Base-by-base conservation (phyloP, 2,113 vertebrate genomes). In the Pomatorhinus ruficollis region DNA sequence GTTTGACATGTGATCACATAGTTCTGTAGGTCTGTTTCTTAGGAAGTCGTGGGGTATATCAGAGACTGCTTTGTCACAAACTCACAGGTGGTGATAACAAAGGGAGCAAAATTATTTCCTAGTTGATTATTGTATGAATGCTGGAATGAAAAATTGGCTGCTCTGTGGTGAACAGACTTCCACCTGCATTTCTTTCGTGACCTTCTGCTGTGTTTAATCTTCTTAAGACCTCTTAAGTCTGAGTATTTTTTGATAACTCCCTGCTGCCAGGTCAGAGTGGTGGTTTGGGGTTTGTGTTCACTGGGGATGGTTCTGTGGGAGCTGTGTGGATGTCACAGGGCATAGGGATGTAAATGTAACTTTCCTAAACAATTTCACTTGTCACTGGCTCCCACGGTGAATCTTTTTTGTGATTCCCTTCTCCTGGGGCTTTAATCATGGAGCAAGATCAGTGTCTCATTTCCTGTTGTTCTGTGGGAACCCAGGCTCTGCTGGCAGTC, bases 131-230 rank as follows among this genome's bases (percentile, higher is more conserved):
- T 64, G 44, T 40, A 2, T 40, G 61, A 15, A 22, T 59, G 13
- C 66, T 44, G 18, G 20, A 63, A 23, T 28, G 49, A 78, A 17
- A 15, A 35, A 2, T 11, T 20, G 54, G 22, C 33, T 78, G 15
- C 35, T 61, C 27, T 83, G 56, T 3, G 1, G 45, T 47, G 71
- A 83, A 6, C 71, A 89, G 82, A 18, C 37, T 56, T 86, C 35
- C 21, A 94, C 72, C 72, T 92, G 85, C 44, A 45, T 70, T 72
- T 88, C 75, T 84, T 83, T 68, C 5, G 2, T 90, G 93, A 90
- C 93, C 90, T 84, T 84, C 89, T 96, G 64, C 71, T 75, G 53
- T 83, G 25, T 88, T 90, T 96, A 96, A 96, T 96, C 95, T 91
- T 56, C 89, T 96, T 96, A 97, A 83, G 59, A 13, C 77, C 66